Base-by-base conservation (phyloP, 1,140 invertebrate genomes). In the Leptonema lineaticorne region DNA sequence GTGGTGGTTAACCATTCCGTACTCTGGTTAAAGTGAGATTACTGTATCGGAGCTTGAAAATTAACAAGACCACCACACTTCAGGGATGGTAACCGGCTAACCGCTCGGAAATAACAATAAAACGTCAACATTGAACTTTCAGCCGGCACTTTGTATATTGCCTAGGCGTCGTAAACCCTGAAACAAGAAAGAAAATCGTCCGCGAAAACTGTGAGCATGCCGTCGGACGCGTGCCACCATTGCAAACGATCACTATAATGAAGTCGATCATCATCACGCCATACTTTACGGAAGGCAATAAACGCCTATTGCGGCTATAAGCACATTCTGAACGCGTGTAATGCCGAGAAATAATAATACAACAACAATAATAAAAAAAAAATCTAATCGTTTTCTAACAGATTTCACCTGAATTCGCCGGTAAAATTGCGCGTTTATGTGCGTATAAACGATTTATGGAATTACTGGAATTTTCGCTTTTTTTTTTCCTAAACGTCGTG, bases 241-340 rank as follows among this genome's bases (percentile, higher is more conserved):
- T 11, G 50, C 45, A n/a, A 20, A 45, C 8, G 62, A 50, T 50
- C 30, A 64, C 62, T 37, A 50, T 64, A 64, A 64, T 64, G 62
- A 64, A 64, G 62, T 50, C 29, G 41, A 64, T 64, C 45, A 64
- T 46, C 62, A 50, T 30, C 62, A 64, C 45, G 62, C 62, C 22
- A 30, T 18, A 45, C 62, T 64, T 53, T 46, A 45, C 30, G 45
- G 20, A 26, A 16, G 50, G 37, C 59, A 62, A 62, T 62, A 62
- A 62, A 62, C 59, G 30, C 59, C 30, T 41, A 24, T 62, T 29
- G 24, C 29, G 8, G n/a, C n/a, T n/a, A n/a, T n/a, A n/a, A n/a
- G 57, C 18, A 22, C 37, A 41, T 41, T 41, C 37, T 41, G 37
- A 41, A 41, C 37, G 37, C 37, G 37, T 41, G 37, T 16, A 14